Base-by-base conservation (phyloP, 2,113 vertebrate species). In the Eulemur macaco region DNA sequence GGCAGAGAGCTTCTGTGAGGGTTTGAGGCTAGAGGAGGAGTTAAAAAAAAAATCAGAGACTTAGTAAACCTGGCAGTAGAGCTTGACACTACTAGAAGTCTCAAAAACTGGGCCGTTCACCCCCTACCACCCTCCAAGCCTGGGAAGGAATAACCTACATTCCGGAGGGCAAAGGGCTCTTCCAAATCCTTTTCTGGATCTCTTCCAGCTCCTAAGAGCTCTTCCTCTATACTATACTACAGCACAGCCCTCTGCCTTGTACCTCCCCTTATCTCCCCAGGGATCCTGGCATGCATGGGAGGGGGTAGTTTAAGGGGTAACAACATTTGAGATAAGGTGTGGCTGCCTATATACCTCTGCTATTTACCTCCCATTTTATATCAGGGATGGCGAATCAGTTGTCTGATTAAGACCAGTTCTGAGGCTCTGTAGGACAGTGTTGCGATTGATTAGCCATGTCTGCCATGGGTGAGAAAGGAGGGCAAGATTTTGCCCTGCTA, bases 321-420 rank as follows among this genome's bases (percentile, higher is more conserved):
- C 58, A 89, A 45, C 27, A 50, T 73, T 71, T 39, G 29, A 86
- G 84, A 58, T 58, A 50, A 81, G 12, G 20, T n/a, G 39, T 54
- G 50, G 74, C 45, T 69, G 20, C 56, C 45, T 5, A 34, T 73
- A 34, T 66, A 58, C 47, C 29, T 87, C 34, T 84, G 7, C 64
- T 85, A 31, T 45, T 90, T 80, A 92, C 3, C 45, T 95, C 66
- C 66, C 18, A 34, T 69, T 93, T 94, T 86, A 77, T 69, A 91
- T 25, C 23, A 47, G 54, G 52, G 37, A 91, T 47, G 25, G 52
- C 20, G 54, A 74, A 86, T n/a, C 58, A 84, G 27, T 97, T 96
- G 23, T 77, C 18, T 58, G 29, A 47, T 1, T 52, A 69, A 93
- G 18, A 78, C 73, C 63, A 80, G 45, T 63, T 84, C 58, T 17